Evolutionary conservation across 2,797 vertebrate species (phyloP).

Genomic region (Petrocephalus sullivani): DNA sequence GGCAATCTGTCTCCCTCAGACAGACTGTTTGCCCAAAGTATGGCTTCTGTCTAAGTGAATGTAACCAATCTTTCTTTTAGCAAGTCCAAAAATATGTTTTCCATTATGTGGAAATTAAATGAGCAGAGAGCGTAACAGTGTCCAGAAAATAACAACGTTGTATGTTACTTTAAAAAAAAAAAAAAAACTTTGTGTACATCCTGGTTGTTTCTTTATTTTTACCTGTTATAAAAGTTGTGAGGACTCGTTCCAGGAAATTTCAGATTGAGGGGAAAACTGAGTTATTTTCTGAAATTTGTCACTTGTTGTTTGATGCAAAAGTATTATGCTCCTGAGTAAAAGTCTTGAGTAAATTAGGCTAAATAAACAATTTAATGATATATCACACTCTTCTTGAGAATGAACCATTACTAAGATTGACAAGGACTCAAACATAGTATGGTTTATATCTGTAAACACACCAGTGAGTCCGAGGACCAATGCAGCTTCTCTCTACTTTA

Average conservation of each 20-base stretch:
- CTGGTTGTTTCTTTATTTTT: background rate
- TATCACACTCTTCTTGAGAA: background rate
- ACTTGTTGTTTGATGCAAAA: background rate
- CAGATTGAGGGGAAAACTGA: background rate
- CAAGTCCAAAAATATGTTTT: background rate
- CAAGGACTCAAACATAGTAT: background rate
- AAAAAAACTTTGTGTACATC: background rate
- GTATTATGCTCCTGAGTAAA: background rate
- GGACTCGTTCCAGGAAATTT: background rate
- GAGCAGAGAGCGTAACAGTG: background rate
- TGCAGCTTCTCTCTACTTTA: background rate
- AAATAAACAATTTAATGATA: background rate
- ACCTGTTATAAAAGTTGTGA: background rate
- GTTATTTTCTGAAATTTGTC: background rate
- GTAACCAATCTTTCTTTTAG: conserved; percentile 1
- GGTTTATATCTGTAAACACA: background rate
- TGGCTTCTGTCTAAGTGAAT: background rate
- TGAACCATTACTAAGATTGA: background rate
- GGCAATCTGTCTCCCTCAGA: background rate
- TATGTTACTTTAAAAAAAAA: background rate
- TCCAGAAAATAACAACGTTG: background rate
- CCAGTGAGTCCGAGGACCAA: background rate
- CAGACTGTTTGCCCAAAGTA: background rate
- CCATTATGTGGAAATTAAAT: background rate
- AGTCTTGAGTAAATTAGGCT: background rate